Evolutionary conservation across 1,140 invertebrate species (phyloP), one percentile per base, ranked within the genome.

Genomic region (Chironomus striatipennis): DNA sequence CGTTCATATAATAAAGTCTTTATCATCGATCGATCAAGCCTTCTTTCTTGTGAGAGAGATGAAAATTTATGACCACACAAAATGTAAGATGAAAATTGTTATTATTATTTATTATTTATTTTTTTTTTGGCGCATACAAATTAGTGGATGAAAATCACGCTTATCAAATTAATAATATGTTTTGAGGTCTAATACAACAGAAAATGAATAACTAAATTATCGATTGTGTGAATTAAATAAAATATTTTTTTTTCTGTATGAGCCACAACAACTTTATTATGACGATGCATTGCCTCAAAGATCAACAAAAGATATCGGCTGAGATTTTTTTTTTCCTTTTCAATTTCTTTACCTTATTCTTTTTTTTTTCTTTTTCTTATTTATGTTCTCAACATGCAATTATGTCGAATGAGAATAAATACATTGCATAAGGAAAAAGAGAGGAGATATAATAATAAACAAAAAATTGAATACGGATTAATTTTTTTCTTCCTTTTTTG

Each of bases 81-180:
- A n/a, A 57, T 12, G n/a, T 57, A 57, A 57, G n/a, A n/a, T 57
- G 47, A 12, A 57, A 34, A 34, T 34, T 34, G 24, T 34, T 34
- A 34, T 34, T 34, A 34, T 34, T 34, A 34, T n/a, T n/a, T n/a
- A 34, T 34, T 2, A 2, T 34, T 34, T 34, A 2, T 34, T 34
- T 1, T 34, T 34, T 1, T 34, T 57, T 57, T 57, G 47, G 47
- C 47, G 47, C 47, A 57, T 57, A 57, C 4, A n/a, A 57, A 57
- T 57, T 57, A 57, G 47, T n/a, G n/a, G n/a, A 57, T n/a, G 47
- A 57, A 57, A 57, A 57, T 57, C 47, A 57, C 47, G 47, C 47
- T 57, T 57, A 57, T 57, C 47, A 57, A 57, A 57, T 57, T 57
- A 57, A 57, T 57, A 57, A 57, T 57, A 57, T 57, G 47, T 57